Evolutionary conservation across 2,888 invertebrate species (phyloP), one percentile per base, ranked within the genome.

Genomic region (Tipula vernalis): DNA sequence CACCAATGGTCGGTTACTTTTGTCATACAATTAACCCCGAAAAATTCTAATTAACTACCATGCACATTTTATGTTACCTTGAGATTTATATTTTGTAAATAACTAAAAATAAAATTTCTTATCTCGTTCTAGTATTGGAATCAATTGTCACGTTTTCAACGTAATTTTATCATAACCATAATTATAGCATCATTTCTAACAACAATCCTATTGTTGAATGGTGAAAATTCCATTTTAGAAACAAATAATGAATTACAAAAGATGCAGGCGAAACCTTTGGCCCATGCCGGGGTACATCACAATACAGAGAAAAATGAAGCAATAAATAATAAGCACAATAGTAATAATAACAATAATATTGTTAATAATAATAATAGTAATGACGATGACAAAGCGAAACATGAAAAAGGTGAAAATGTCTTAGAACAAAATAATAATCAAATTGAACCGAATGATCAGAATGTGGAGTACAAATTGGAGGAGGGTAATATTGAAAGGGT

Each of bases 91-190:
- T n/a, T n/a, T n/a, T n/a, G n/a, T n/a, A n/a, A n/a, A n/a, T 28
- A 28, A 28, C 3, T 42, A 42, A 44, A 44, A 44, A 10, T 44
- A 10, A 71, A 8, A 28, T 71, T 10, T 8, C n/a, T 84, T 39
- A 47, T 86, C 18, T 47, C 44, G 42, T 87, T 94, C 87, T 91
- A 97, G 97, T 93, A 94, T 92, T 97, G 97, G 97, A 97, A 97
- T 91, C 95, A 95, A 89, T 92, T 97, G 87, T 97, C 97, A 18
- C 94, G 97, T 89, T 94, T 97, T 89, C 97, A 97, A 90, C 94
- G 96, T 88, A 96, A 96, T 89, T 92, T 96, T 88, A 93, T 95
- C 86, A 95, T 96, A 89, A 94, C 95, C 89, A 89, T 94, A 87
- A 88, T 94, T 87, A 90, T 93, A 87, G 92, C 94, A 86, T 90